Evolutionary conservation across 2,797 vertebrate species (phyloP).

Genomic region (Crotalus adamanteus): DNA sequence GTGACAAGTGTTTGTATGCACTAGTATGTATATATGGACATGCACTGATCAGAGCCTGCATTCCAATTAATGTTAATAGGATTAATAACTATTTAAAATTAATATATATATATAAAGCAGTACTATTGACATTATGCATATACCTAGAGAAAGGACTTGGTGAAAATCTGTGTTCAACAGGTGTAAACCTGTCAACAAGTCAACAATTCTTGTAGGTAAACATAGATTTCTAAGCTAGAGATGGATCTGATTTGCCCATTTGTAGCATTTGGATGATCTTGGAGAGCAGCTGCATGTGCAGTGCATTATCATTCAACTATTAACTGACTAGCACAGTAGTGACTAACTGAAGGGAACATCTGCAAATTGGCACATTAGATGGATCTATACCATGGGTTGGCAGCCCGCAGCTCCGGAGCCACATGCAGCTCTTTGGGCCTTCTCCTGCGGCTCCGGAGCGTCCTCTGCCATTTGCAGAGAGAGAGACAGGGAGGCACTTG

Average conservation of each 20-base stretch:
- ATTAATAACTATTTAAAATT: not conserved
- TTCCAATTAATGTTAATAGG: not conserved
- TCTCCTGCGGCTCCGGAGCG: no score
- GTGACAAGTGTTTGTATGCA: not conserved
- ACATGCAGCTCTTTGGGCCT: no score
- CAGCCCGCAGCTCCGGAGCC: no score
- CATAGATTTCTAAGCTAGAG: not conserved
- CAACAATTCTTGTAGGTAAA: no score
- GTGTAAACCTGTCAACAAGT: no score
- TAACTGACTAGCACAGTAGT: not conserved
- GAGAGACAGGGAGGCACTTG: no score
- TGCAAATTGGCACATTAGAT: not conserved
- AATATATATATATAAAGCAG: not conserved
- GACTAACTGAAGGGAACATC: not conserved
- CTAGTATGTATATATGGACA: not conserved
- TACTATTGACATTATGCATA: not conserved
- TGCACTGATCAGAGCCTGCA: not conserved
- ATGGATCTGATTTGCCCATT: not conserved
- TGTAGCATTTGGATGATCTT: not conserved
- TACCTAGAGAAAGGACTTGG: not conserved
- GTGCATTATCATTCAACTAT: not conserved
- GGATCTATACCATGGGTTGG: not conserved
- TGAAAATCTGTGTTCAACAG: no score
- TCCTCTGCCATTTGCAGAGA: no score
- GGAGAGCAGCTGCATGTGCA: not conserved